phyloP scores from a whole-genome alignment of 2,888 invertebrate species.

The Herminia tarsipennalis region DNA sequence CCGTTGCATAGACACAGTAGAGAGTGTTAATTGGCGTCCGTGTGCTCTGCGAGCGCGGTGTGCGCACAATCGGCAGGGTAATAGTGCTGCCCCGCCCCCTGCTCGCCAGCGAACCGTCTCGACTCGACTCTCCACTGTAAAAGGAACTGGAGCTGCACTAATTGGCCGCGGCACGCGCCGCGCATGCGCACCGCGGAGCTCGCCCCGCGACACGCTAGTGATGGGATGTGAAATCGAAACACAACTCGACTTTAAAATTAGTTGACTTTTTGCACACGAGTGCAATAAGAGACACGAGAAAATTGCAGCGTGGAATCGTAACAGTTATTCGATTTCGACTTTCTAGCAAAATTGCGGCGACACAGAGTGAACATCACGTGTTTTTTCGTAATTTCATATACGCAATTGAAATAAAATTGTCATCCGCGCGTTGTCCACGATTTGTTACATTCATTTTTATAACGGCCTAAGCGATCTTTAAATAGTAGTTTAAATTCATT shows the following conservation, averaged over 20 bases:
- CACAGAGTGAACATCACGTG: slow-evolving; percentile 43
- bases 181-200: slow-evolving; percentile 60
- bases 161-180: slow-evolving; percentile 83
- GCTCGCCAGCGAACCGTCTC: slow-evolving; percentile 71
- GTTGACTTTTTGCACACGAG: slow-evolving; percentile 70
- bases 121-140: slow-evolving; percentile 72
- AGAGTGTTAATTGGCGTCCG: slow-evolving; percentile 70
- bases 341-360: slow-evolving; percentile 60
- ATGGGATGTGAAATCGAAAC: slow-evolving; percentile 82
- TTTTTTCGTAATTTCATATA: slow-evolving; percentile 42
- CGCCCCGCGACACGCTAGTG: slow-evolving; percentile 74
- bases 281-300: slow-evolving; percentile 58
- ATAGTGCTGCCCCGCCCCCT: slow-evolving; percentile 60
- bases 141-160: slow-evolving; percentile 84
- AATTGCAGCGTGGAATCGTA: slow-evolving; percentile 59
- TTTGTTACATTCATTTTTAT: slow-evolving; percentile 66
- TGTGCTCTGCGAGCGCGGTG: slow-evolving; percentile 42
- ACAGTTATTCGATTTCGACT: slow-evolving; percentile 65
- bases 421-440: slow-evolving; percentile 32
- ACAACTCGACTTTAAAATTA: slow-evolving; percentile 71
- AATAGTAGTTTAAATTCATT: slow-evolving; percentile 65
- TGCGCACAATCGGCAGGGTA: slow-evolving; percentile 59
- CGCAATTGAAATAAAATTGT: slow-evolving; percentile 43
- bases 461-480: slow-evolving; percentile 58
- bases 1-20: slow-evolving; percentile 56